Base-by-base conservation (phyloP, 2,888 invertebrate genomes). In the Tridacna crocea region DNA sequence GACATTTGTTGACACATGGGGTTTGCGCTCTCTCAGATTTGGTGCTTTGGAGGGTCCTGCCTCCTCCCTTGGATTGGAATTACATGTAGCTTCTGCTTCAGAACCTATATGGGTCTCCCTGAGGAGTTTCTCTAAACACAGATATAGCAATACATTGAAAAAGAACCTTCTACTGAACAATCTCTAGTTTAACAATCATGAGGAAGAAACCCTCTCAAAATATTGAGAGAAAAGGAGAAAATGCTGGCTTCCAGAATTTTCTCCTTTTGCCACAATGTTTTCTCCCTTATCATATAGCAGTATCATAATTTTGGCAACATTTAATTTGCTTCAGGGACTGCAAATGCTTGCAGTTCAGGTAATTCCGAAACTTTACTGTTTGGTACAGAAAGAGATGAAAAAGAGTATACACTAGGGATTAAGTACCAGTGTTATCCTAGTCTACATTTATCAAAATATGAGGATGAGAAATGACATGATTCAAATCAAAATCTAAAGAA, bases 1-100 rank as follows among this genome's bases (percentile, higher is more conserved):
- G 27, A 81, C 63, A 76, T 84, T 80, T 46, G 80, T 76, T 63
- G 80, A 68, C 19, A 66, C n/a, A 17, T 27, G 58, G 60, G 70
- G 47, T 15, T 60, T 61, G 3, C 51, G 48, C 0, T 51, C 63
- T 48, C 61, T 26, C 60, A 48, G 24, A 15, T 65, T 51, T 17
- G 72, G n/a, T 10, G 78, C 36, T 10, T 78, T 17, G 19, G 78
- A 47, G 26, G 78, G 72, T 10, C 73, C 72, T 58, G 72, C 51
- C 24, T 27, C 68, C 47, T 27, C 46, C 26, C 48, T n/a, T 22
- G 24, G 22, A 17, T n/a, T 51, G 36, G 36, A 36, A 27, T 12
- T 24, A 2, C 24, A 51, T 26, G 15, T 22, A 17, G 26, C 70
- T 51, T 70, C 70, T 26, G 19, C 17, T n/a, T 26, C 51, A 22